Conservation (phyloP, 2,797 vertebrate species). For the Hoplostethus mediterraneus region DNA sequence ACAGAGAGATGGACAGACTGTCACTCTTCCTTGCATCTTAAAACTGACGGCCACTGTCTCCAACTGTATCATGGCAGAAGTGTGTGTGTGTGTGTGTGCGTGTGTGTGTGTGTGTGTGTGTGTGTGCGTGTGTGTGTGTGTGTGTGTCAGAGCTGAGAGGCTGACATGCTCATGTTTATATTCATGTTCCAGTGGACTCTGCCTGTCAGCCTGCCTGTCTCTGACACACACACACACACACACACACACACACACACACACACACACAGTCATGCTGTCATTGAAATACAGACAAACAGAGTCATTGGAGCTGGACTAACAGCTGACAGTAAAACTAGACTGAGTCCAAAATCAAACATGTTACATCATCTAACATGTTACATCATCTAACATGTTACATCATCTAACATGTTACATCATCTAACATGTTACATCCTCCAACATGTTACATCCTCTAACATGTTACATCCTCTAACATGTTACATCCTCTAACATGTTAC, state of each 20-base stretch:
- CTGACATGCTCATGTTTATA: conserved; percentile 47
- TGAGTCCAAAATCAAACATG: background rate
- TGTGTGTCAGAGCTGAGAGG: conserved; percentile 30
- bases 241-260: conserved; percentile 7
- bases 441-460: no score
- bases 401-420: no score
- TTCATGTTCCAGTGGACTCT: conserved; percentile 31
- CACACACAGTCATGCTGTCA: conserved; percentile 9
- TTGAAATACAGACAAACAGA: conserved; percentile 1
- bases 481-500: no score
- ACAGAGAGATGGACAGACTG: conserved; percentile 11
- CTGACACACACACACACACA: conserved; percentile 6
- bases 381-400: no score
- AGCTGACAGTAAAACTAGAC: conserved; percentile 13
- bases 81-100: conserved; percentile 31
- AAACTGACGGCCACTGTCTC: background rate
- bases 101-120: conserved; percentile 16
- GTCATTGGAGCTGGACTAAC: conserved; percentile 15
- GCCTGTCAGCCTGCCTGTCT: conserved; percentile 30
- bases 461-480: no score
- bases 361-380: no score
- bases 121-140: conserved; percentile 20
- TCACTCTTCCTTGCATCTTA: conserved; percentile 11
- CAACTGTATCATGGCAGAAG: conserved; percentile 16
- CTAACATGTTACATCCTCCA: no score